Evolutionary conservation across 1,140 invertebrate genomes (phyloP), one percentile per base, ranked within the genome.

Genomic region (Pentalonia nigronervosa): DNA sequence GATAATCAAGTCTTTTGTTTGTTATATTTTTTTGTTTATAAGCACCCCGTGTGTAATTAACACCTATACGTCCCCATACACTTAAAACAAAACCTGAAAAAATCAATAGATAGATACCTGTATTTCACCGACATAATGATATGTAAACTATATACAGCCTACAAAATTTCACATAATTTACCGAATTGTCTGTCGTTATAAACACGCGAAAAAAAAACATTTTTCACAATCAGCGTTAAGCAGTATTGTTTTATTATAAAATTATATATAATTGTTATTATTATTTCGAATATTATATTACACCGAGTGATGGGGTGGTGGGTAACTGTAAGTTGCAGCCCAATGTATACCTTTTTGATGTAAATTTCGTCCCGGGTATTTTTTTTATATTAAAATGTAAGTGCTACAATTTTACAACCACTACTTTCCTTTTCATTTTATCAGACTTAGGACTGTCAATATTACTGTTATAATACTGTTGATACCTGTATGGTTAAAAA

Each of bases 1-100:
- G 91, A 83, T 93, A 93, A 91, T 84, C 48, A 20, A 93, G 36
- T 93, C 14, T 67, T 90, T 67, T 34, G 53, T 60, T 90, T 90
- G 11, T 17, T 8, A 87, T 17, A 88, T 53, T 48, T 48, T 45
- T 25, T 83, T 45, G n/a, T 76, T 76, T 76, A 76, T 76, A 6
- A 76, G n/a, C 11, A 76, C 60, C 60, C n/a, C 6, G n/a, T 76
- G 30, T 76, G n/a, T 76, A 76, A 76, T 20, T 76, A 76, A 76
- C 30, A 76, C 60, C 14, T 20, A n/a, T n/a, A 6, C 41, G 41
- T 76, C 60, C 60, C 60, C 60, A 76, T 17, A 76, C 14, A 76
- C 14, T 76, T 76, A 7, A 41, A 76, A 76, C 60, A n/a, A 67
- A 67, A 76, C n/a, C 60, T 76, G 14, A 76, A n/a, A 67, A 76